These are phyloP conservation scores for Narcine bancroftii DNA, from an alignment of 2,113 vertebrate species.

Conservation along the genomic window DNA sequence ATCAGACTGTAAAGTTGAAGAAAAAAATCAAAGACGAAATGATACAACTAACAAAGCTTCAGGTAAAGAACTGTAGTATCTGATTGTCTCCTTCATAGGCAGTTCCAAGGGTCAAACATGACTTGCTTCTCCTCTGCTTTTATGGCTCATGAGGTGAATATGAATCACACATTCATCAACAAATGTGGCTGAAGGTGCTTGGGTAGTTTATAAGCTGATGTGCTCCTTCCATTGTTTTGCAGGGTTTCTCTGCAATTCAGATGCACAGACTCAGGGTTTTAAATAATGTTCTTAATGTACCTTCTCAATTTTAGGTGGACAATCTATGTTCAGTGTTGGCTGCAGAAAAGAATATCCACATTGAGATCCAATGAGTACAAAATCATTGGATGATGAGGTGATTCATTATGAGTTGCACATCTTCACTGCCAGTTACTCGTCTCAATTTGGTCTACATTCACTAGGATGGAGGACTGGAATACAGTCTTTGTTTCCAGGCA, in stretches of 20 bases:
- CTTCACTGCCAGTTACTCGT: neutral
- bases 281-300: too few relatives aligned
- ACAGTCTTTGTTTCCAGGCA: neutral
- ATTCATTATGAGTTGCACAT: neutral
- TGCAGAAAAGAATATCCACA: neutral
- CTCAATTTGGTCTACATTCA: neutral
- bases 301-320: too few relatives aligned
- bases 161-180: too few relatives aligned
- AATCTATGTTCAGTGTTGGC: neutral
- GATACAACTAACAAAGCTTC: slow-evolving; percentile 39
- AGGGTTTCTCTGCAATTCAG: too few relatives aligned
- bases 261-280: too few relatives aligned
- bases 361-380: neutral
- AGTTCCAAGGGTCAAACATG: too few relatives aligned
- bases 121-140: too few relatives aligned
- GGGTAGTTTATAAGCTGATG: too few relatives aligned
- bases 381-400: neutral
- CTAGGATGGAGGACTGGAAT: neutral
- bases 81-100: too few relatives aligned
- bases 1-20: slow-evolving; percentile 46
- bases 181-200: too few relatives aligned
- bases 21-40: slow-evolving; percentile 44
- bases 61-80: slow-evolving; percentile 44
- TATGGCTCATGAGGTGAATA: too few relatives aligned
- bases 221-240: too few relatives aligned